A percentile compares a stretch with the other conserved stretches of the same genome.
Conservation (phyloP, 92 coral and sea anemone species). For the Porites cylindrica region DNA sequence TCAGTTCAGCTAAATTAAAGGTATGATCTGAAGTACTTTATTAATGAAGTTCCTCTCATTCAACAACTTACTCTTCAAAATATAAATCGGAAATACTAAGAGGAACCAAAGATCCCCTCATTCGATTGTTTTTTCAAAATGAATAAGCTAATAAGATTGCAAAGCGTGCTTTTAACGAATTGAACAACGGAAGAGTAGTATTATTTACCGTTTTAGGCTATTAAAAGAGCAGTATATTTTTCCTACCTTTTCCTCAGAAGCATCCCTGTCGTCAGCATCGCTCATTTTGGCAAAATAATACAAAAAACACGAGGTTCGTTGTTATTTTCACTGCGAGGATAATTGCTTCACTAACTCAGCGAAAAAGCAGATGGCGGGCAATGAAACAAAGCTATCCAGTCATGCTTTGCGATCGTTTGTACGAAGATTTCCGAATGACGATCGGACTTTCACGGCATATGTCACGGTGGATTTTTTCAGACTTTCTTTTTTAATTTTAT, state of each 20-base stretch:
- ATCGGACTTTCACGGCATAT: background rate
- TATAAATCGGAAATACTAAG: no score
- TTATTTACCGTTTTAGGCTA: background rate
- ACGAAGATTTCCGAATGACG: background rate
- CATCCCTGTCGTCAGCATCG: conserved; percentile 76
- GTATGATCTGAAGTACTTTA: no score
- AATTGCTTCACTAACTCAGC: background rate
- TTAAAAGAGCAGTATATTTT: background rate
- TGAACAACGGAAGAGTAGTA: background rate
- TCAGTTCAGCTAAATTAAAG: no score
- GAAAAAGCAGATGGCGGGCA: conserved; percentile 22
- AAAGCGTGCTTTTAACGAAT: no score
- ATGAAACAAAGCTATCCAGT: conserved; percentile 28
- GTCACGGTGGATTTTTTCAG: no score
- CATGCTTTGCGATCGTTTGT: background rate
- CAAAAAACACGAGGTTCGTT: background rate
- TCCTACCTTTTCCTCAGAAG: conserved; percentile 81
- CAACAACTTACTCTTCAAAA: no score
- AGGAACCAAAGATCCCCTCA: no score
- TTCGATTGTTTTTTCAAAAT: no score
- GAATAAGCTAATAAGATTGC: no score
- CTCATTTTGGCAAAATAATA: conserved; percentile 59
- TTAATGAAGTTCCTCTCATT: no score
- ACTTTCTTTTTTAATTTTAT: no score
- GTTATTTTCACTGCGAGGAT: no score